These are phyloP conservation scores for Andrena fulva DNA, from an alignment of 2,888 invertebrate species.

Conservation along the genomic window DNA sequence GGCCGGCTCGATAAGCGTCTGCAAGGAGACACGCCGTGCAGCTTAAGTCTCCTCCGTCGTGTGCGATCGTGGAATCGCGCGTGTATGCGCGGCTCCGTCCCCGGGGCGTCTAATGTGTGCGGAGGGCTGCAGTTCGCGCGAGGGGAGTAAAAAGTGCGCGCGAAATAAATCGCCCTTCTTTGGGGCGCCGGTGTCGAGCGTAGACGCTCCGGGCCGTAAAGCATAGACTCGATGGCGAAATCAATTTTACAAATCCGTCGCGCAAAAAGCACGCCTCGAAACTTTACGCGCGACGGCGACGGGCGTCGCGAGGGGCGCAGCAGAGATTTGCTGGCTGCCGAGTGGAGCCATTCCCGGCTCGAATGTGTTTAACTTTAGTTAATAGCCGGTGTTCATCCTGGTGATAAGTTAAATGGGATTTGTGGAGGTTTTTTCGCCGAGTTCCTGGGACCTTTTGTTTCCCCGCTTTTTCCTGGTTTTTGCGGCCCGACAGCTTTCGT, in stretches of 20 bases:
- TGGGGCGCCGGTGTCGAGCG: conserved; percentile 32
- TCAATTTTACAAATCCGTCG: conserved; percentile 70
- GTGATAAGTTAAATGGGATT: conserved; percentile 29
- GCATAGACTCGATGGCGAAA: conserved; percentile 65
- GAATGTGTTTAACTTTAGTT: conserved; percentile 26
- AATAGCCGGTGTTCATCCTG: conserved; percentile 19
- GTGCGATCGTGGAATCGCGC: conserved; percentile 8
- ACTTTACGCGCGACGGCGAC: conserved; percentile 37
- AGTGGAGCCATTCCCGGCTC: conserved; percentile 3
- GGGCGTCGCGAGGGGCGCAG: background rate
- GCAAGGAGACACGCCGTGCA: conserved; percentile 53
- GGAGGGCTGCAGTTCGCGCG: background rate
- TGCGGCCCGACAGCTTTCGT: too few relatives aligned
- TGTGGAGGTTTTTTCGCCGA: too few relatives aligned
- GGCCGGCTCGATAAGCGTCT: conserved; percentile 61
- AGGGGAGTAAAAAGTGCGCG: conserved; percentile 40
- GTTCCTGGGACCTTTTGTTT: too few relatives aligned
- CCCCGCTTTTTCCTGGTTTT: too few relatives aligned
- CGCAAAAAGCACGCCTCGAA: conserved; percentile 51
- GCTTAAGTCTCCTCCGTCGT: background rate
- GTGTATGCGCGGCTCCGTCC: background rate
- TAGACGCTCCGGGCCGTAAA: conserved; percentile 61
- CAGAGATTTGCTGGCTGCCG: conserved; percentile 21
- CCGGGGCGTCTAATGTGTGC: background rate
- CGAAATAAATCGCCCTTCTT: conserved; percentile 68